These are phyloP conservation scores for Manis javanica DNA, from an alignment of 2,797 vertebrate genomes.

Conservation along the genomic window DNA sequence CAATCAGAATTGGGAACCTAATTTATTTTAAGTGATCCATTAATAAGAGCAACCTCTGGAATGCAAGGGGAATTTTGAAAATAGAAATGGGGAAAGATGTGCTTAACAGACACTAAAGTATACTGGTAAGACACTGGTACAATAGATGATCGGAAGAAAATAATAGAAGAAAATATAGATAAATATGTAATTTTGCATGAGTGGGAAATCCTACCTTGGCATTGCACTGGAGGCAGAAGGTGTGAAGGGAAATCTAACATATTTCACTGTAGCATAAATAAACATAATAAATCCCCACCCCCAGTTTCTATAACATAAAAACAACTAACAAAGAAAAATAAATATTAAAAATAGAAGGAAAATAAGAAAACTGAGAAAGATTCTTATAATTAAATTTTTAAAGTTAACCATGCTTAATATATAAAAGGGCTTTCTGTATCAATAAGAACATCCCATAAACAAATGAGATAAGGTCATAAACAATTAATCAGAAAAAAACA, in stretches of 20 bases:
- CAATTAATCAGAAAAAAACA: background rate
- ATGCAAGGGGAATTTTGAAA: background rate
- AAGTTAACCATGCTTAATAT: background rate
- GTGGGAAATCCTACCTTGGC: background rate
- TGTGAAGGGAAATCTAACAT: background rate
- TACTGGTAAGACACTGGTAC: background rate
- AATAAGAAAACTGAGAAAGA: background rate
- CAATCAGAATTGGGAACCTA: background rate
- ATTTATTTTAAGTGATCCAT: background rate
- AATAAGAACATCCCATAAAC: background rate
- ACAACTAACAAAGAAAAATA: background rate
- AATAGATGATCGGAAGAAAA: background rate
- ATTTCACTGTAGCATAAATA: background rate
- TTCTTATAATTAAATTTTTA: constrained; percentile 28
- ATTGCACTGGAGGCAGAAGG: background rate
- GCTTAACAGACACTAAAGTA: background rate
- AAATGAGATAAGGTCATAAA: background rate
- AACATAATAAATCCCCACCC: background rate
- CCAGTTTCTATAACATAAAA: background rate
- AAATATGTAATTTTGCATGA: background rate
- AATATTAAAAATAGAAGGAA: background rate
- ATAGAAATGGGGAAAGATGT: background rate
- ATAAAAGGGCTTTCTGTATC: background rate
- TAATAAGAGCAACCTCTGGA: background rate
- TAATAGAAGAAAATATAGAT: background rate